Conservation (phyloP, 1,140 invertebrate species). For the Psix sp. region DNA sequence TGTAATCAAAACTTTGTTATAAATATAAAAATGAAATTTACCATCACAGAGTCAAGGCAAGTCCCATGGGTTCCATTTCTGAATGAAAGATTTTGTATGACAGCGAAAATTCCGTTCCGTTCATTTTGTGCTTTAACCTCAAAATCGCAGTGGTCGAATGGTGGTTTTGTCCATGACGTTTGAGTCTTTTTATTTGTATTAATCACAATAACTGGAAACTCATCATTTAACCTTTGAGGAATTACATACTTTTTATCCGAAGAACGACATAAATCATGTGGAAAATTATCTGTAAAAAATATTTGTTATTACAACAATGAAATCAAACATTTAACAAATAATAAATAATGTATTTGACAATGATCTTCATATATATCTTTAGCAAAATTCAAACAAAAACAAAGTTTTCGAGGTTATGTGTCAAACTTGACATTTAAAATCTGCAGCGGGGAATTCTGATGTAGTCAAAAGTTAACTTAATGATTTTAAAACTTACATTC, state of each 20-base stretch:
- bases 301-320: too few relatives aligned
- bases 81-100: conserved; percentile 26
- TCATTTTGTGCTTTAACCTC: conserved; percentile 16
- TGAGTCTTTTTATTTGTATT: conserved; percentile 16
- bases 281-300: conserved; percentile 20
- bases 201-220: conserved; percentile 16
- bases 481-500: too few relatives aligned
- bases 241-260: neutral
- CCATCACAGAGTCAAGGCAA: conserved; percentile 16
- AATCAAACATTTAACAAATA: too few relatives aligned
- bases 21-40: conserved; percentile 3
- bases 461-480: too few relatives aligned
- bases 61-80: neutral
- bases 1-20: neutral
- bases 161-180: neutral
- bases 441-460: too few relatives aligned
- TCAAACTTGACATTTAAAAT: too few relatives aligned
- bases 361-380: too few relatives aligned
- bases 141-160: conserved; percentile 21
- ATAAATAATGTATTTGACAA: too few relatives aligned
- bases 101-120: conserved; percentile 29
- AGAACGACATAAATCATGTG: conserved; percentile 5
- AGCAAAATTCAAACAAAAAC: too few relatives aligned
- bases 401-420: too few relatives aligned
- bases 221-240: neutral